phyloP scores from a whole-genome alignment of 2,888 invertebrate genomes.

The Steinernema scapterisci region DNA sequence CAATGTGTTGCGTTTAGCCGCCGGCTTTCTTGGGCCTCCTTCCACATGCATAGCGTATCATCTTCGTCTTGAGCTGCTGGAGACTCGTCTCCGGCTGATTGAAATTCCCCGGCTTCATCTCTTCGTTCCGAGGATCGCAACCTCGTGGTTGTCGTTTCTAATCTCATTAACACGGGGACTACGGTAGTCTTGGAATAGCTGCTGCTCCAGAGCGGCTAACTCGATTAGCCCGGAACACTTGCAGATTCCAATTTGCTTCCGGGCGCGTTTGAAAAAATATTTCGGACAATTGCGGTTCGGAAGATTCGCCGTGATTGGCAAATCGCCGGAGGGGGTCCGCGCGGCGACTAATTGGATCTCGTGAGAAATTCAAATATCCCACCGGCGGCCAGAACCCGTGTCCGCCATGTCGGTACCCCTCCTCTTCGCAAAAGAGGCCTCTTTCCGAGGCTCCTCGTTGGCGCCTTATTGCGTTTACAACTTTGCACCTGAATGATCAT shows the following conservation, averaged over 20 bases:
- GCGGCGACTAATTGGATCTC: constrained; percentile 29
- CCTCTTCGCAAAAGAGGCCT: neutral
- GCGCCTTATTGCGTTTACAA: constrained; percentile 29
- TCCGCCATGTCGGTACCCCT: neutral
- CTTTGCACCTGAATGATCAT: constrained; percentile 32
- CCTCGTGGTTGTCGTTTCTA: neutral
- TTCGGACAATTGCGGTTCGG: neutral
- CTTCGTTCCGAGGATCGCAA: neutral
- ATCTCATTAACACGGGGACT: constrained; percentile 16
- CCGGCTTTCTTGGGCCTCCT: neutral
- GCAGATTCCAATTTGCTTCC: constrained; percentile 24
- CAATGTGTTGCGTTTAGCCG: neutral
- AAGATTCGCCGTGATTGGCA: constrained; percentile 11
- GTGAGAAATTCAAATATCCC: constrained; percentile 28
- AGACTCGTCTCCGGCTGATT: constrained; percentile 4
- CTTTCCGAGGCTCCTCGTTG: neutral
- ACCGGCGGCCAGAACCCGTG: neutral
- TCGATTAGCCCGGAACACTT: neutral
- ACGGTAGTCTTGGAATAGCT: neutral
- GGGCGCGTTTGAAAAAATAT: constrained; percentile 8
- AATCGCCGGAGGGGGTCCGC: constrained; percentile 25
- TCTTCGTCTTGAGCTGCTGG: neutral
- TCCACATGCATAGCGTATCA: constrained; percentile 2
- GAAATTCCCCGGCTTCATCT: neutral
- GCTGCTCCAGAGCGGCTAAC: neutral